Evolutionary conservation across 1,140 invertebrate species (phyloP), one percentile per base, ranked within the genome.

Genomic region (Luehdorfia chinensis): DNA sequence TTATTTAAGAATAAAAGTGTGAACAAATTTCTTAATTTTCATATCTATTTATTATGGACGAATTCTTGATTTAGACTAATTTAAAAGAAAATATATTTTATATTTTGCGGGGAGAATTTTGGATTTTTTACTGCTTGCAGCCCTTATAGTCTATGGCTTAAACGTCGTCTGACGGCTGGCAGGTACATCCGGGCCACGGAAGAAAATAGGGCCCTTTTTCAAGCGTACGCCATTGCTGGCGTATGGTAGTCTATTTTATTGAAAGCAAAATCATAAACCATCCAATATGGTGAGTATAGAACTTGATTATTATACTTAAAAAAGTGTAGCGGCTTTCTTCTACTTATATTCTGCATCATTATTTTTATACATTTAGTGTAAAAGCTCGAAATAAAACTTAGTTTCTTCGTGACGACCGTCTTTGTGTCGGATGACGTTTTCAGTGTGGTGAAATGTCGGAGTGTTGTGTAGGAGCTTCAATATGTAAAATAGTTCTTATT

Each of bases 191-290:
- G 74, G 71, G 64, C 59, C 57, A 68, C 66, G 60, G 57, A 67
- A 57, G 60, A 57, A 56, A 49, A 59, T 66, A 83, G 76, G 75
- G 88, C 86, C 87, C 88, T 90, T 88, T 89, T 88, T 88, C 87
- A 92, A 91, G 92, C 91, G 91, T 93, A 92, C 92, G 93, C 93
- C 93, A 93, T 93, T 90, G 90, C 90, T 92, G 92, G 91, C 92
- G 92, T 92, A 92, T 92, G 89, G 91, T 93, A 87, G 90, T 90
- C 91, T 90, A 88, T 87, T 84, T 88, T 86, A 87, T 87, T 87
- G 85, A 87, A 87, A 88, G 89, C 78, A 88, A 90, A 91, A 94
- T 95, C 93, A 80, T 78, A 87, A 90, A 92, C 91, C 94, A 95
- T 94, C 94, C 92, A 94, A 92, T 86, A 95, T 95, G 94, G 94